Evolutionary conservation across 2,113 vertebrate genomes (phyloP).

Genomic region (Chlorodrepanis virens): DNA sequence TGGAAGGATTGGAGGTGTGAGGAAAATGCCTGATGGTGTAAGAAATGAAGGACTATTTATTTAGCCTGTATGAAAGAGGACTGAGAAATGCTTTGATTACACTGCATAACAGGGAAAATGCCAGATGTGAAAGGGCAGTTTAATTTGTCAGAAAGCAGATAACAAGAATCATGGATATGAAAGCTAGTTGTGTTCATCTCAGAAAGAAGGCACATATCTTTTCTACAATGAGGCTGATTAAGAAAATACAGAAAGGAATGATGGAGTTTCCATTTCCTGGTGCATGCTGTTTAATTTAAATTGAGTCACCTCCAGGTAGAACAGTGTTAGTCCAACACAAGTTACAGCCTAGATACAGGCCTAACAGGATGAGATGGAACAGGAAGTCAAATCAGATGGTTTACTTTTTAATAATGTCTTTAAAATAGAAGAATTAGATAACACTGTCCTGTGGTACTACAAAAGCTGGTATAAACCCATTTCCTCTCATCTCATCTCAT

Average conservation of each 20-base stretch:
- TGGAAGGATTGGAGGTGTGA: not conserved
- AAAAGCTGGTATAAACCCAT: not conserved
- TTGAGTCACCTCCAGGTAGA: not conserved
- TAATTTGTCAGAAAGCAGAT: conserved; percentile 11
- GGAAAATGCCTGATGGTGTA: not conserved
- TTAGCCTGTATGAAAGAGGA: not conserved
- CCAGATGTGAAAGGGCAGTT: not conserved
- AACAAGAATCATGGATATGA: conserved; percentile 11
- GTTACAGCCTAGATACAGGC: not conserved
- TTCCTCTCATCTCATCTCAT: not conserved
- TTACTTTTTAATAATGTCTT: not conserved
- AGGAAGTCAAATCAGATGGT: not conserved
- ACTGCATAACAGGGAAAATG: not conserved
- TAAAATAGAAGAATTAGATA: not conserved
- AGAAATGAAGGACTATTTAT: not conserved
- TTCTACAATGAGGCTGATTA: conserved; percentile 7
- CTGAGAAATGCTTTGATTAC: not conserved
- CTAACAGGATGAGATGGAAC: not conserved
- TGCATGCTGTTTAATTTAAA: not conserved
- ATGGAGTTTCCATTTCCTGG: not conserved
- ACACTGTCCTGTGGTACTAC: not conserved
- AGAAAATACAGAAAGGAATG: conserved; percentile 1
- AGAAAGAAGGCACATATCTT: not conserved
- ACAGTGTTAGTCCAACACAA: not conserved
- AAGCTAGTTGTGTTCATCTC: not conserved